Base-by-base conservation (phyloP, 2,113 vertebrate species). In the Forbesichthys agassizii region DNA sequence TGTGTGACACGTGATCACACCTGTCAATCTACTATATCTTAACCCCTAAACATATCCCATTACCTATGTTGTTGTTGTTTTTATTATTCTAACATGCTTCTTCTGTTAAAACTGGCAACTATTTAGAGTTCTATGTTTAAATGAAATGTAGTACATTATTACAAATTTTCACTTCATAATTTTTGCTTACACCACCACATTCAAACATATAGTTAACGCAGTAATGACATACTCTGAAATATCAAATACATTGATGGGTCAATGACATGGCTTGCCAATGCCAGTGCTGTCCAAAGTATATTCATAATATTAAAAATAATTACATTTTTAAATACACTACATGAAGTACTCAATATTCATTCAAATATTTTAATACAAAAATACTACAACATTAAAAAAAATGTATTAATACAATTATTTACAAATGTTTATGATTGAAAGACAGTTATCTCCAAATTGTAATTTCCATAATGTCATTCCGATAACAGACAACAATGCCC, bases 1-100 rank as follows among this genome's bases (percentile, higher is more conserved):
- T 69, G 36, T 69, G 74, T 83, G 74, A 78, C 83, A 74, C 83
- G 67, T 88, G 85, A 89, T 85, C 82, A 72, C 77, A 86, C 59
- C 69, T 83, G 85, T 83, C 89, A 90, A 70, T 81, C 83, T 67
- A 77, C 60, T 71, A 67, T 78, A 68, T 61, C 68, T 59, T 64
- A 73, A 78, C 66, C 81, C 51, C 54, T 71, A 16, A 69, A 67
- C 59, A 64, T 69, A 71, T 73, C 63, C 5, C 0, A 18, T 66
- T 76, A 87, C 79, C 84, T 86, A 20, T 20, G 20, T 20, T 20
- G 20, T 79, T 84, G 78, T 11, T 66, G 9, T 11, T 13, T 42
- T 84, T 76, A 61, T 79, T 71, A 68, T 55, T 47, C 55, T 46
- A 42, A 42, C 71, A 20, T 7, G 11, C 65, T 64, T 60, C 18